phyloP scores from a whole-genome alignment of 2,888 invertebrate genomes.

The Drosophila atripex region DNA sequence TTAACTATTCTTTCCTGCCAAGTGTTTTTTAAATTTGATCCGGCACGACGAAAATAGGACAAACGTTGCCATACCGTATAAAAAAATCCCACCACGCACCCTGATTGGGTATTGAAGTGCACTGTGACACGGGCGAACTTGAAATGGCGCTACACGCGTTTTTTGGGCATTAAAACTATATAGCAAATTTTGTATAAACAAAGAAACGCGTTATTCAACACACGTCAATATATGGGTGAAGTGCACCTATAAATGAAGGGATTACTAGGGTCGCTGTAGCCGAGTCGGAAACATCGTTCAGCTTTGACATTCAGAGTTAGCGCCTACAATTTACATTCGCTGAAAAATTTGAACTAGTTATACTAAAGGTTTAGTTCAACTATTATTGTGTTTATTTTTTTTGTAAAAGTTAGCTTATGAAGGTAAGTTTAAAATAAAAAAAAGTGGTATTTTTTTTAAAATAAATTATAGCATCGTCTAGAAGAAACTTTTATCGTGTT shows the following conservation, averaged over 20 bases:
- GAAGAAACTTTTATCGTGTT: neutral
- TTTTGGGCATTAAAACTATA: neutral
- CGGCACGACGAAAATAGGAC: neutral
- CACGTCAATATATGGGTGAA: neutral
- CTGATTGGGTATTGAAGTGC: constrained; percentile 63
- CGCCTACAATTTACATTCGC: constrained; percentile 72
- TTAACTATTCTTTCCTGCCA: neutral
- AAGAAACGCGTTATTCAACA: neutral
- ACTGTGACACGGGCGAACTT: constrained; percentile 66
- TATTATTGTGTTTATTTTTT: constrained; percentile 22
- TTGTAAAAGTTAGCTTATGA: constrained; percentile 56
- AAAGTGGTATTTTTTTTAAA: neutral
- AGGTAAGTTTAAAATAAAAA: constrained; percentile 54
- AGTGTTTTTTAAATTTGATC: neutral
- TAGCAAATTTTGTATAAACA: neutral
- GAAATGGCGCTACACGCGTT: constrained; percentile 53
- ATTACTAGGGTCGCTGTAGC: constrained; percentile 28
- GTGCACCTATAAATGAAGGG: constrained; percentile 12
- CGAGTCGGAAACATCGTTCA: constrained; percentile 37
- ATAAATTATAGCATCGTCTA: neutral
- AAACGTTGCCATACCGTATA: constrained; percentile 52
- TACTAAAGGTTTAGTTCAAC: constrained; percentile 46
- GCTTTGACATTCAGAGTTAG: constrained; percentile 73
- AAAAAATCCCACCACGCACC: constrained; percentile 47
- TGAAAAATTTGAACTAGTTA: constrained; percentile 51